Evolutionary conservation across 2,888 invertebrate species (phyloP).

Genomic region (Zaprionus lineosus): DNA sequence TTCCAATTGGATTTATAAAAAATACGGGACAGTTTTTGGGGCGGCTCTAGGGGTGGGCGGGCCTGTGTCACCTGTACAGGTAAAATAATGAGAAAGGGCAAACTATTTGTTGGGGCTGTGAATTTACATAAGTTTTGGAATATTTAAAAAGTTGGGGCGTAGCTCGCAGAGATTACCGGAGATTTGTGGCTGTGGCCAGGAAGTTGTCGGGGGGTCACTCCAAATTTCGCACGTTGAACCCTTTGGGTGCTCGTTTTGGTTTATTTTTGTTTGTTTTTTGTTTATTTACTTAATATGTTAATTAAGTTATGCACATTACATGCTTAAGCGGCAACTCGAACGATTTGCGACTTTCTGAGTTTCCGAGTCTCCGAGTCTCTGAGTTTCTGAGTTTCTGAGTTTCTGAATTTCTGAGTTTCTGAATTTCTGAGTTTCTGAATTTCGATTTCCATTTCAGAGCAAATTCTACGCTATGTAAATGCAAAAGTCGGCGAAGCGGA

Average conservation of each 20-base stretch:
- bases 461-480: slow-evolving; percentile 56
- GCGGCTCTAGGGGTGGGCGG: no score
- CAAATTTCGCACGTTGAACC: slow-evolving; percentile 36
- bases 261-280: slow-evolving; percentile 3
- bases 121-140: no score
- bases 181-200: neutral
- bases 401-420: slow-evolving; percentile 33
- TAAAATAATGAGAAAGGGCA: no score
- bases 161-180: no score
- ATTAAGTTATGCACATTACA: slow-evolving; percentile 51
- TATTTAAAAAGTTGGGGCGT: no score
- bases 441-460: slow-evolving; percentile 38
- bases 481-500: slow-evolving; percentile 20
- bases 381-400: slow-evolving; percentile 27
- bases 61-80: no score
- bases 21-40: no score
- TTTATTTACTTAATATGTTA: slow-evolving; percentile 40
- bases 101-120: no score
- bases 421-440: slow-evolving; percentile 26
- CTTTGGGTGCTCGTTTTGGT: slow-evolving; percentile 25
- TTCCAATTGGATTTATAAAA: no score
- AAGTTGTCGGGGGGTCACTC: slow-evolving; percentile 16
- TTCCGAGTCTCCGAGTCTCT: slow-evolving; percentile 30
- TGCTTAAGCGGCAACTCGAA: slow-evolving; percentile 3
- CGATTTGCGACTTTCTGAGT: no score